Evolutionary conservation across 2,888 invertebrate species (phyloP).

Genomic region (Microctonus aethiopoides): DNA sequence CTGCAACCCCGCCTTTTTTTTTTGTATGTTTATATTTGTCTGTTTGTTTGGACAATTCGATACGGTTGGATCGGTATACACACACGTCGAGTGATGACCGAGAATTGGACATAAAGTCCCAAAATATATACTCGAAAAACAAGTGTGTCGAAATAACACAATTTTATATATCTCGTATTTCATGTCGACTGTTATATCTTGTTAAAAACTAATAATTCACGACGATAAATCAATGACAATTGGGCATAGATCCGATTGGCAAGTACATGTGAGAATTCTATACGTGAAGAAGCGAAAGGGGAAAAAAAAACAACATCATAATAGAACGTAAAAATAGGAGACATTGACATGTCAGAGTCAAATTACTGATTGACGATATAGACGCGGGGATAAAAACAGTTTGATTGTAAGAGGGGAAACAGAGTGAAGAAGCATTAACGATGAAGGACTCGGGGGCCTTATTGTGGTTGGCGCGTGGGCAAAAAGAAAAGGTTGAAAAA

Average conservation of each 20-base stretch:
- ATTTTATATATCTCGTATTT: not conserved
- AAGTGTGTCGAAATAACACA: conserved; percentile 7
- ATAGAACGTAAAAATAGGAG: conserved; percentile 3
- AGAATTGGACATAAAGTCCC: conserved; percentile 2
- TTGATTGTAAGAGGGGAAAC: conserved; percentile 7
- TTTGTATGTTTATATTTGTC: conserved; percentile 55
- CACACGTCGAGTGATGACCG: conserved; percentile 6
- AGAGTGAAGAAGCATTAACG: not conserved
- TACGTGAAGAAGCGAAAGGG: no score
- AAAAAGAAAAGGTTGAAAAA: conserved; percentile 25
- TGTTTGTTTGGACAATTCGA: conserved; percentile 54
- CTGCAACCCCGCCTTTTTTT: not conserved
- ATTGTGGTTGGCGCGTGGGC: conserved; percentile 33
- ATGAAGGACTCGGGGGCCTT: conserved; percentile 6
- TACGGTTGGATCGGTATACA: conserved; percentile 33
- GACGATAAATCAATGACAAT: not conserved
- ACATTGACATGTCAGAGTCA: conserved; percentile 24
- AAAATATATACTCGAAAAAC: not conserved
- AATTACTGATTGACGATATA: conserved; percentile 33
- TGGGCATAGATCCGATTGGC: not conserved
- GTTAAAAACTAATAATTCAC: not conserved
- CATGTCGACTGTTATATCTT: not conserved
- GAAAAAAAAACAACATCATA: not conserved
- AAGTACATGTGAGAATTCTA: not conserved
- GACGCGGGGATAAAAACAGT: conserved; percentile 17